A percentile compares a stretch with the other conserved stretches of the same genome.
Conservation (phyloP, 2,113 vertebrate genomes). For the Austrofundulus limnaeus region DNA sequence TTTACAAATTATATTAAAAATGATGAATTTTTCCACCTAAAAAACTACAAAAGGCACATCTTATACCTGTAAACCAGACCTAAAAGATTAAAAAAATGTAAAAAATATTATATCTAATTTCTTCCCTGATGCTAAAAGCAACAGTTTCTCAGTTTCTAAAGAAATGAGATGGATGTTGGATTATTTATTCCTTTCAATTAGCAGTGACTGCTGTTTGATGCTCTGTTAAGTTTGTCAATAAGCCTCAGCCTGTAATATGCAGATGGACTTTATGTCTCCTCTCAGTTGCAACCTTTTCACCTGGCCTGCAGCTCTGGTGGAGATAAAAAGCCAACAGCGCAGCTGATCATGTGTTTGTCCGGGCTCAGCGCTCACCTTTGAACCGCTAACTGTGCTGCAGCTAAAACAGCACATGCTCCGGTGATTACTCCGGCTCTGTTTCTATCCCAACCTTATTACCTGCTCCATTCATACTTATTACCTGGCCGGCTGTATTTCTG, state of each 20-base stretch:
- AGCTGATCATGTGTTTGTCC: conserved; percentile 37
- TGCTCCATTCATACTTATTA: conserved; percentile 70
- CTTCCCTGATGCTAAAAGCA: too few species aligned
- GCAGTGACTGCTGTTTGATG: neutral
- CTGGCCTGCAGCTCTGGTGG: conserved; percentile 13
- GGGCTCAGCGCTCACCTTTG: conserved; percentile 62
- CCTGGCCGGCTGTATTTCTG: conserved; percentile 60
- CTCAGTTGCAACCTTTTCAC: neutral
- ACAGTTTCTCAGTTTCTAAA: neutral
- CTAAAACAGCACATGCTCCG: conserved; percentile 55
- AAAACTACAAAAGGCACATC: too few species aligned
- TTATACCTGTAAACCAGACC: too few species aligned
- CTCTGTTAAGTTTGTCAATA: neutral
- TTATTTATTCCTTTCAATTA: neutral
- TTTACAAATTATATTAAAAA: too few species aligned
- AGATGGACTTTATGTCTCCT: neutral
- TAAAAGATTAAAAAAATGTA: too few species aligned
- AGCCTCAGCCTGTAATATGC: neutral
- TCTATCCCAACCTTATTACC: conserved; percentile 69
- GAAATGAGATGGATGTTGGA: neutral
- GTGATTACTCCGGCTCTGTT: conserved; percentile 60
- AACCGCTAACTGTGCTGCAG: conserved; percentile 51
- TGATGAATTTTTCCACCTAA: too few species aligned
- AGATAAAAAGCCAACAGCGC: conserved; percentile 39
- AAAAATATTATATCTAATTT: neutral